phyloP scores from a whole-genome alignment of 2,888 invertebrate genomes.

The Fragum sueziense region DNA sequence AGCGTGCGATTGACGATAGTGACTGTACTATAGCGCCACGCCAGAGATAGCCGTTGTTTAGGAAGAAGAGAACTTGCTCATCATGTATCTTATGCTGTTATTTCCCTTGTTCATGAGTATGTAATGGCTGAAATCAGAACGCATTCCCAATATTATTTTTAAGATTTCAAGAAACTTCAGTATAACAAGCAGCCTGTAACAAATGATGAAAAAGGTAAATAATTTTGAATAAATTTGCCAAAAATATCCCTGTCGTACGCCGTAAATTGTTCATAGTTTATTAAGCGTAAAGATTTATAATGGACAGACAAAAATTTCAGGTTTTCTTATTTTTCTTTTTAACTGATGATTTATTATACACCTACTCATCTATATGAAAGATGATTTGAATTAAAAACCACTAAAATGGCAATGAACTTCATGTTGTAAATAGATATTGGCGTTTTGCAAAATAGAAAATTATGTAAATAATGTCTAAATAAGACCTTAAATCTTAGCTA shows the following conservation, averaged over 20 bases:
- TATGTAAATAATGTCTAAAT: not conserved
- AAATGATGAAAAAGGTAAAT: no score
- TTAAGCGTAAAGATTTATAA: not conserved
- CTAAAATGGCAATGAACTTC: not conserved
- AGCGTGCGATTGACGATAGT: no score
- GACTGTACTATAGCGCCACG: no score
- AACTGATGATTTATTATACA: not conserved
- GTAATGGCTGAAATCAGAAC: no score
- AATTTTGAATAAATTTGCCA: no score
- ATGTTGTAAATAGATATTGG: not conserved
- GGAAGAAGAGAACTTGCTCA: no score
- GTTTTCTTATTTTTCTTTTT: not conserved
- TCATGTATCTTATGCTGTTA: no score
- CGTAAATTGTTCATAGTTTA: not conserved
- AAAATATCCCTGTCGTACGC: not conserved
- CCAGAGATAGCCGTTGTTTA: no score
- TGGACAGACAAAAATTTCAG: not conserved
- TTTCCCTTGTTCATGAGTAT: no score
- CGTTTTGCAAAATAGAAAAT: not conserved
- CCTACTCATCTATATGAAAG: not conserved
- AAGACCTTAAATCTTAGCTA: not conserved
- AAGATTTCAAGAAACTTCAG: no score
- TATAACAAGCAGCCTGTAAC: no score
- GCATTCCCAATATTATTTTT: no score
- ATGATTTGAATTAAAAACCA: not conserved